phyloP scores from a whole-genome alignment of 2,888 invertebrate species.

The Elysia crispata region DNA sequence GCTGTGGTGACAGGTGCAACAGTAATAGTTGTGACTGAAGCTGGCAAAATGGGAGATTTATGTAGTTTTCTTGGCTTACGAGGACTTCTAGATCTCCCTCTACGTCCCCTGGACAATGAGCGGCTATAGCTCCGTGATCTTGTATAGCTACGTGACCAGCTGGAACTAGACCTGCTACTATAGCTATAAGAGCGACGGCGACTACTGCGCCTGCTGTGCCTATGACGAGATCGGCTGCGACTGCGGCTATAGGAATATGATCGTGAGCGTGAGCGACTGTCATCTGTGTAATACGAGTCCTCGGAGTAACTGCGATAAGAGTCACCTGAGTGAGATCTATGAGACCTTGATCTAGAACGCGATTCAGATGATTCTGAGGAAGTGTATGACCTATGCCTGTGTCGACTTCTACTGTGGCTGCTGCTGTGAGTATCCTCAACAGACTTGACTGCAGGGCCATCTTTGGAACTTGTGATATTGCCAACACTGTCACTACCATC shows the following conservation, averaged over 20 bases:
- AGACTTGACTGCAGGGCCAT: slow-evolving; percentile 50
- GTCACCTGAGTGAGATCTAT: slow-evolving; percentile 54
- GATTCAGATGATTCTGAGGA: slow-evolving; percentile 60
- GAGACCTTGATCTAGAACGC: slow-evolving; percentile 60
- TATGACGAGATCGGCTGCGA: slow-evolving; percentile 56
- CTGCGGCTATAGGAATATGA: slow-evolving; percentile 63
- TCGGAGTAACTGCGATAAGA: slow-evolving; percentile 55
- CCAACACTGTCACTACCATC: slow-evolving; percentile 34
- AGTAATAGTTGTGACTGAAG: slow-evolving; percentile 41
- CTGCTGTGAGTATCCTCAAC: slow-evolving; percentile 51
- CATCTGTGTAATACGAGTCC: slow-evolving; percentile 60
- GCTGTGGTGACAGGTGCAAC: slow-evolving; percentile 46
- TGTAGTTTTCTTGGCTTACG: background rate
- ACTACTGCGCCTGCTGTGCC: slow-evolving; percentile 42
- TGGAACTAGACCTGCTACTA: slow-evolving; percentile 60
- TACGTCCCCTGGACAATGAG: slow-evolving; percentile 53
- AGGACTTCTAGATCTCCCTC: slow-evolving; percentile 55
- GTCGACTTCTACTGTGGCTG: slow-evolving; percentile 45
- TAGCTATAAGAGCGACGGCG: slow-evolving; percentile 57
- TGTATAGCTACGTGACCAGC: slow-evolving; percentile 60
- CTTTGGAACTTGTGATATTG: slow-evolving; percentile 45
- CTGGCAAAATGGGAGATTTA: slow-evolving; percentile 46
- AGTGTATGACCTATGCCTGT: slow-evolving; percentile 55
- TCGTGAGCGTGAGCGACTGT: slow-evolving; percentile 63
- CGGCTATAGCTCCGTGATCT: slow-evolving; percentile 59